Conservation (phyloP, 2,888 invertebrate genomes). For the Oscheius onirici region DNA sequence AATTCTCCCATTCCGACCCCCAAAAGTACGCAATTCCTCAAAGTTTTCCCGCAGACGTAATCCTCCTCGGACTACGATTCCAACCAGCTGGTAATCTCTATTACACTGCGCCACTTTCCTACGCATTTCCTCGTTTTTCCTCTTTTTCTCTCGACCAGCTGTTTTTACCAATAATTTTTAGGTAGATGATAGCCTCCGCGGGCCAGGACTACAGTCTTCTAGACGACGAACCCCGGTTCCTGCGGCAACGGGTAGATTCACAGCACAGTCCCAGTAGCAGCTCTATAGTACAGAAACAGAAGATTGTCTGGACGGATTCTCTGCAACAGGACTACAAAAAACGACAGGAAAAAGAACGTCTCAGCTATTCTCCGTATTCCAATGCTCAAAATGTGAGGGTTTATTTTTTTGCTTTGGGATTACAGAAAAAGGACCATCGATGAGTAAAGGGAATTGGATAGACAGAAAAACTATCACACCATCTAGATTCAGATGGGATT, state of each 20-base stretch:
- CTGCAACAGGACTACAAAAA: slow-evolving; percentile 2
- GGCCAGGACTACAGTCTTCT: slow-evolving; percentile 16
- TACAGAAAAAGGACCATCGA: no score
- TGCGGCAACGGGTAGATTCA: not conserved
- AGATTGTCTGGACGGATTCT: slow-evolving; percentile 19
- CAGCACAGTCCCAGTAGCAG: no score
- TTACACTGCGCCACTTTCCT: not conserved
- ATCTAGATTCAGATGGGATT: no score
- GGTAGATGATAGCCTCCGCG: slow-evolving; percentile 15
- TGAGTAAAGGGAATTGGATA: no score
- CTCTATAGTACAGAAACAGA: slow-evolving; percentile 17
- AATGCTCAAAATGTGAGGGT: not conserved
- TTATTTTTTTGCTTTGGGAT: not conserved
- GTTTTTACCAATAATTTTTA: not conserved
- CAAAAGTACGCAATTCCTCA: no score
- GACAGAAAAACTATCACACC: no score
- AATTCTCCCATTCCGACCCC: no score
- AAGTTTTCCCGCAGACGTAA: no score
- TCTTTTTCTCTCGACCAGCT: no score
- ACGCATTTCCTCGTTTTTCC: no score
- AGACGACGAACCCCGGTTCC: slow-evolving; percentile 25
- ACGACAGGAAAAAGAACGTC: not conserved
- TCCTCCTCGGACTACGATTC: no score
- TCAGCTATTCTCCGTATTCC: not conserved
- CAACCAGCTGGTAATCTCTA: not conserved